Conservation (phyloP, 2,113 vertebrate species). For the Apteryx mantelli region DNA sequence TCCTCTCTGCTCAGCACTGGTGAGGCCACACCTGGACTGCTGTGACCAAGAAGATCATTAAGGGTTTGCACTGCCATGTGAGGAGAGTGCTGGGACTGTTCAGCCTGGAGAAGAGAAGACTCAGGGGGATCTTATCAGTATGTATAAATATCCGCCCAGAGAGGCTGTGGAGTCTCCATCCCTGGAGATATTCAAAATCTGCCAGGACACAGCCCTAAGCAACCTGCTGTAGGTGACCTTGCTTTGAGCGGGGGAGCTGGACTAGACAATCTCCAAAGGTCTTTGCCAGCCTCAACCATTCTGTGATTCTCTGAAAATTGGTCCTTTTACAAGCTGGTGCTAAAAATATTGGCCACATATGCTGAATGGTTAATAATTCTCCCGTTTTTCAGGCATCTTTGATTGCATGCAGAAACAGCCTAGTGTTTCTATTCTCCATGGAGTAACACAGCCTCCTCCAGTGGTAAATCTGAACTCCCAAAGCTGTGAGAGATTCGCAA, state of each 20-base stretch:
- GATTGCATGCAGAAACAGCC: background rate
- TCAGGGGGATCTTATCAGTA: too few relatives aligned
- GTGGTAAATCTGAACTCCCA: background rate
- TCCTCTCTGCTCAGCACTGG: background rate
- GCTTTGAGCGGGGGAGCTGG: background rate
- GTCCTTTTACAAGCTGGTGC: background rate
- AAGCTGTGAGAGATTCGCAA: too few relatives aligned
- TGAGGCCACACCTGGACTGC: background rate
- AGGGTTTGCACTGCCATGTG: too few relatives aligned
- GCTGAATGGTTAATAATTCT: background rate
- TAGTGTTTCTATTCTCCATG: rapidly evolving
- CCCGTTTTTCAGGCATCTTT: background rate
- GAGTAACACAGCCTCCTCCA: background rate
- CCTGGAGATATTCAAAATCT: background rate
- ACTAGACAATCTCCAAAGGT: background rate
- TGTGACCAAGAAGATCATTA: background rate
- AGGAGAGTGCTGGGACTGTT: too few relatives aligned
- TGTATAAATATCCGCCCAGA: background rate
- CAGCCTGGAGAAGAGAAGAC: background rate
- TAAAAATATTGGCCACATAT: background rate
- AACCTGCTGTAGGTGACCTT: background rate
- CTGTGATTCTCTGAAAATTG: background rate
- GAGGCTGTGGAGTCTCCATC: background rate
- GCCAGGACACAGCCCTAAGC: background rate
- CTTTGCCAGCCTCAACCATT: background rate